Percentiles rank a stretch among this genome's conserved stretches.
Conservation (phyloP, 2,113 vertebrate species). For the Dromiciops gliroides region DNA sequence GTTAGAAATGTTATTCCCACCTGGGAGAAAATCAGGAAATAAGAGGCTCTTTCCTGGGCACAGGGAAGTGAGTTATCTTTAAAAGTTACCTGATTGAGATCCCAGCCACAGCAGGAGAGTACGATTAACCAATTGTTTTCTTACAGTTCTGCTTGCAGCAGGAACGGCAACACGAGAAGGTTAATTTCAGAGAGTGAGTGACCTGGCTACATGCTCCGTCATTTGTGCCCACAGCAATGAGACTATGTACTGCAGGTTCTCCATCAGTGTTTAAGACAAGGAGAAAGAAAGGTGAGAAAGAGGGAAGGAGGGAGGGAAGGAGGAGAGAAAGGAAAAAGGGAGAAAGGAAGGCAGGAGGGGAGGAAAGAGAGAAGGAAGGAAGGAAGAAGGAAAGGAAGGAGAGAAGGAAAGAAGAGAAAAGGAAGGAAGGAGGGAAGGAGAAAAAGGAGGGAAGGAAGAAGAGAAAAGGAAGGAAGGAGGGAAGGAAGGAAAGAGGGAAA, state of each 20-base stretch:
- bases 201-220: background rate
- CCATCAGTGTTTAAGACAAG: background rate
- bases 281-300: background rate
- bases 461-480: background rate
- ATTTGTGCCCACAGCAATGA: background rate
- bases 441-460: background rate
- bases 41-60: background rate
- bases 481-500: rapidly evolving
- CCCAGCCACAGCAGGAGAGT: rapidly evolving
- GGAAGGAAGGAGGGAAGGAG: background rate
- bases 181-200: background rate
- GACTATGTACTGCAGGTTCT: background rate
- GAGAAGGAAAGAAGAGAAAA: background rate
- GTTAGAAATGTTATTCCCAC: background rate
- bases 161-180: background rate
- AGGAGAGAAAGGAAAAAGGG: background rate
- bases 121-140: background rate
- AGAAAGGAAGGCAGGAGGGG: too few species aligned
- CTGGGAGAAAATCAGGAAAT: constrained; percentile 65
- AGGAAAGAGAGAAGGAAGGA: background rate
- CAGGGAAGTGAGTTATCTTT: background rate
- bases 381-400: rapidly evolving
- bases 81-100: rapidly evolving
- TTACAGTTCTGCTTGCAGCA: background rate
- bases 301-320: rapidly evolving